These are phyloP conservation scores for Etheostoma perlongum DNA, from an alignment of 2,797 vertebrate species.

Conservation along the genomic window DNA sequence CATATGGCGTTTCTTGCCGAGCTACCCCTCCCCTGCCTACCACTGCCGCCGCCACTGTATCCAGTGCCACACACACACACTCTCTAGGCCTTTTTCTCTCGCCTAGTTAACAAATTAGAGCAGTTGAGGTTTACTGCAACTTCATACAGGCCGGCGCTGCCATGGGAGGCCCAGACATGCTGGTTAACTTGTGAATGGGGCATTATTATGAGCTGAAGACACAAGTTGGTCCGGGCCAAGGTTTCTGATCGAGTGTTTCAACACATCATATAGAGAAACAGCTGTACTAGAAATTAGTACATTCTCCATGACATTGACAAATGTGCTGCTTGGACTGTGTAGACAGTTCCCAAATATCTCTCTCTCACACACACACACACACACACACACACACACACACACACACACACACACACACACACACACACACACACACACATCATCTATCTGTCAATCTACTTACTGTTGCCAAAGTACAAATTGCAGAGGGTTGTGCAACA, in stretches of 20 bases:
- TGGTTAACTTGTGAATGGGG: constrained; percentile 73
- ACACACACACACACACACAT: constrained; percentile 28
- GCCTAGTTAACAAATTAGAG: constrained; percentile 85
- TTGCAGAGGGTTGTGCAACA: constrained; percentile 59
- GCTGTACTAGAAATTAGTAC: constrained; percentile 87
- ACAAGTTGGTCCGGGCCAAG: constrained; percentile 69
- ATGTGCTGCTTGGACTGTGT: constrained; percentile 77
- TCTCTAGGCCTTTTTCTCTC: constrained; percentile 45
- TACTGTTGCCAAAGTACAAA: constrained; percentile 58
- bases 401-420: constrained; percentile 19
- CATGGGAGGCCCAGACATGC: constrained; percentile 50
- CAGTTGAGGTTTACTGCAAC: constrained; percentile 80
- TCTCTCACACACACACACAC: constrained; percentile 25
- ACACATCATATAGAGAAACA: constrained; percentile 88
- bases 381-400: constrained; percentile 7
- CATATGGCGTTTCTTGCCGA: constrained; percentile 64
- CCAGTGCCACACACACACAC: constrained; percentile 66
- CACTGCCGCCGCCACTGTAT: constrained; percentile 20
- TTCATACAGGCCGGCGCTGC: constrained; percentile 50
- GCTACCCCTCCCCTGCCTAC: constrained; percentile 36
- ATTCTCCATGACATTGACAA: constrained; percentile 84
- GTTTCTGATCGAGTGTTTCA: constrained; percentile 86
- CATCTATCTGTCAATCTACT: constrained; percentile 60
- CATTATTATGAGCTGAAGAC: constrained; percentile 78
- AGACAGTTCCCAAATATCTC: constrained; percentile 59